These are phyloP conservation scores for Iguana delicatissima DNA, from an alignment of 2,797 vertebrate species.

Conservation along the genomic window DNA sequence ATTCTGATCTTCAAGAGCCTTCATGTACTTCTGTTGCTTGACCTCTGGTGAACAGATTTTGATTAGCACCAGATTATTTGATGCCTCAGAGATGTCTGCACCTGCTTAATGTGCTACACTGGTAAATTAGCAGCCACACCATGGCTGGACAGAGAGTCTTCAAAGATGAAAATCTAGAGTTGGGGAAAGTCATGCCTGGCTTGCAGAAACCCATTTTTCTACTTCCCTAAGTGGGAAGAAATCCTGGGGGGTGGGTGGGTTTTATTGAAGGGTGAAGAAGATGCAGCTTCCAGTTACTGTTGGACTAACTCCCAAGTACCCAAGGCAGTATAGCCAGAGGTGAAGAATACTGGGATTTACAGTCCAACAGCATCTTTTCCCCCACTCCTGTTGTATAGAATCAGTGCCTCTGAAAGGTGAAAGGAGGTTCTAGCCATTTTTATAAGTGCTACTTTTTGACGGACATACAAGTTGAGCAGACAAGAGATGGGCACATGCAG, in stretches of 20 bases:
- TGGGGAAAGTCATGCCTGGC: fast-evolving
- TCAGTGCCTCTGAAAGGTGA: background rate
- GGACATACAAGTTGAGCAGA: background rate
- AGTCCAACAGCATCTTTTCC: background rate
- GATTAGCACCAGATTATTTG: constrained; percentile 6
- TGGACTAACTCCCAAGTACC: no score
- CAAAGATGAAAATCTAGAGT: background rate
- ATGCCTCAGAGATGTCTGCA: background rate
- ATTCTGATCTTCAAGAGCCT: background rate
- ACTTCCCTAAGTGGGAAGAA: background rate
- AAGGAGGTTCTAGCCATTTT: background rate
- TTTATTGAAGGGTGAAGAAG: background rate
- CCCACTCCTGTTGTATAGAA: no score
- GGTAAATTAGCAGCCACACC: background rate
- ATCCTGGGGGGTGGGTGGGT: background rate
- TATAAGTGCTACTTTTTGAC: background rate
- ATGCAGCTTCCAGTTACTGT: background rate
- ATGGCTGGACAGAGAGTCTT: background rate
- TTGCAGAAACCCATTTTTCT: fast-evolving
- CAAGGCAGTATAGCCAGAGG: no score
- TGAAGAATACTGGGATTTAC: no score
- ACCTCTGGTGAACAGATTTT: background rate
- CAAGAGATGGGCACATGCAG: no score
- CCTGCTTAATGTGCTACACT: background rate
- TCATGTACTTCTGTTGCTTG: background rate